Conservation (phyloP, 1,140 invertebrate genomes). For the Bombus vancouverensis region DNA sequence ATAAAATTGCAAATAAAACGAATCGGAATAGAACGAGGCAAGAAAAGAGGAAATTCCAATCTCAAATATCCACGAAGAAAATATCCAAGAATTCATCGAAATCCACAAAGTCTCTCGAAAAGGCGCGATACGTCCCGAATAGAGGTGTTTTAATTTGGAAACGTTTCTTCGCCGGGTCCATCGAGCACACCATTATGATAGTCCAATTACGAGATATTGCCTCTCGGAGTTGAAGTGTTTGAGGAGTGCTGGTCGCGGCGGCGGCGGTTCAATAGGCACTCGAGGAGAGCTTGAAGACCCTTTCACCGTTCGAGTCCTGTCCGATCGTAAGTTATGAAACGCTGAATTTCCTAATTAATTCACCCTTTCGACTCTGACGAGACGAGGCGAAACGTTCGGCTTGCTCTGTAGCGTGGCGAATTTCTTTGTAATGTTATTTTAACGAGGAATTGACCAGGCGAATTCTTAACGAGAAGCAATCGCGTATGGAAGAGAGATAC, state of each 20-base stretch:
- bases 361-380: background rate
- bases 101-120: background rate
- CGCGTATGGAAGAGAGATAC: background rate
- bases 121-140: background rate
- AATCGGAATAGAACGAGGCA: background rate
- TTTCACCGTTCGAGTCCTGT: slow-evolving; percentile 45
- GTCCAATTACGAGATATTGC: slow-evolving; percentile 57
- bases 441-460: background rate
- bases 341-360: slow-evolving; percentile 54
- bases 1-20: background rate
- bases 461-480: background rate
- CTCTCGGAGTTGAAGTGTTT: slow-evolving; percentile 44
- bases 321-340: slow-evolving; percentile 52
- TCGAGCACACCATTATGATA: slow-evolving; percentile 51
- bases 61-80: background rate
- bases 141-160: slow-evolving; percentile 46
- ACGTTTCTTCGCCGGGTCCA: slow-evolving; percentile 28
- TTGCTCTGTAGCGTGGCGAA: background rate
- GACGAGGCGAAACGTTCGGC: background rate
- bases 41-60: background rate
- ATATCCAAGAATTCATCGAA: background rate
- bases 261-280: slow-evolving; percentile 38
- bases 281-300: slow-evolving; percentile 38
- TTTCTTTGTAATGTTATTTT: background rate
- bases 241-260: slow-evolving; percentile 30